Base-by-base conservation (phyloP, 2,797 vertebrate genomes). In the Chromobotia macracanthus region DNA sequence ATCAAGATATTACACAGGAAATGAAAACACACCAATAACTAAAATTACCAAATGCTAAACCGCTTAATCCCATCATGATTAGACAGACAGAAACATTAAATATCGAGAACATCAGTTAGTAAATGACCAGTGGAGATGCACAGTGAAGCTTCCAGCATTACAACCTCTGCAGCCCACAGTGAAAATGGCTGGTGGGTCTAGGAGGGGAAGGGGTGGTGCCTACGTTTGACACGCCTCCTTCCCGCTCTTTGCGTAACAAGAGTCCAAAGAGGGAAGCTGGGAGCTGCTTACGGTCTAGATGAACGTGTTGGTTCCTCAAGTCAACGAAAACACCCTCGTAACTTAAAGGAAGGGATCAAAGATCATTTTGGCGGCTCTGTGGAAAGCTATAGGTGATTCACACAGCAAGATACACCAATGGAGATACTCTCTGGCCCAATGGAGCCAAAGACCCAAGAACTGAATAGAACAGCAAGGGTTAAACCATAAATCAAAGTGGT, bases 211-310 rank as follows among this genome's bases (percentile, higher is more conserved):
- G 73, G 77, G 84, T 18, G 81, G 75, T n/a, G 64, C 55, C 67
- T 48, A 31, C 21, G 46, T 48, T 66, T 61, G 72, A 53, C 67
- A 65, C 81, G 31, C 74, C 74, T 75, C 68, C 76, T 82, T 72
- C 50, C 53, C 61, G 67, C 75, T 75, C 51, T 67, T 79, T 74
- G 73, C 70, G 41, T 77, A 81, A 84, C 77, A 56, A 50, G 44
- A 76, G 72, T 73, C 72, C 77, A 80, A 28, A 19, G 35, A 74
- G 61, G 65, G 60, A 84, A 75, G 18, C 58, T 75, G 58, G 75
- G 74, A 86, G 83, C 82, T 82, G 56, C 71, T 79, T 76, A 82
- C 73, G 44, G 72, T 58, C 48, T 75, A 82, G 65, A 55, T 73
- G 81, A 51, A 73, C 25, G 16, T 53, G 60, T 16, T 74, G 64